These are phyloP conservation scores for Cerastis rubricosa DNA, from an alignment of 2,888 invertebrate genomes.

Conservation along the genomic window DNA sequence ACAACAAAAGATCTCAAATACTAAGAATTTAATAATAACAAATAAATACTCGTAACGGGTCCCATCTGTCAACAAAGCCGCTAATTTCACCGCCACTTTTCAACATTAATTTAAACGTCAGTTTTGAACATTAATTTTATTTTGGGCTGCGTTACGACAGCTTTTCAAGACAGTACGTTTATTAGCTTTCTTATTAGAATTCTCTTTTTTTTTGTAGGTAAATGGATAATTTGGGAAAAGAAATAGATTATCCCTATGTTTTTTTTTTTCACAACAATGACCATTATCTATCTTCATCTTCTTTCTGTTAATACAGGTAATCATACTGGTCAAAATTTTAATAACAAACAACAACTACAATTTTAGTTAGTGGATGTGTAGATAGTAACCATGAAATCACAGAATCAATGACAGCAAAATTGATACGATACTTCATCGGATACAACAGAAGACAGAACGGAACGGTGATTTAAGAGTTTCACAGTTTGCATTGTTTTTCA, in stretches of 20 bases:
- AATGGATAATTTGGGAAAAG: slow-evolving; percentile 2
- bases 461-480: background rate
- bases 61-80: slow-evolving; percentile 67
- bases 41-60: slow-evolving; percentile 66
- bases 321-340: background rate
- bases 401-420: background rate
- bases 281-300: background rate
- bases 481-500: background rate
- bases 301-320: background rate
- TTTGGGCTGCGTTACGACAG: slow-evolving; percentile 51
- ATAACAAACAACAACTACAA: no score
- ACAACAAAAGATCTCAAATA: slow-evolving; percentile 27
- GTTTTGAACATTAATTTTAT: slow-evolving; percentile 72
- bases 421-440: background rate
- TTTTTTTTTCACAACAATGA: background rate
- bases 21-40: slow-evolving; percentile 73
- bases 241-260: background rate
- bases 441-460: no score
- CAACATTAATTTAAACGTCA: slow-evolving; percentile 71
- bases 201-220: background rate
- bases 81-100: slow-evolving; percentile 70
- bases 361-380: no score
- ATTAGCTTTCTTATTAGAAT: slow-evolving; percentile 32
- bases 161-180: slow-evolving; percentile 25
- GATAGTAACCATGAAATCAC: no score